Evolutionary conservation across 2,797 vertebrate genomes (phyloP), one percentile per base, ranked within the genome.

Genomic region (Leucoraja ocellata): DNA sequence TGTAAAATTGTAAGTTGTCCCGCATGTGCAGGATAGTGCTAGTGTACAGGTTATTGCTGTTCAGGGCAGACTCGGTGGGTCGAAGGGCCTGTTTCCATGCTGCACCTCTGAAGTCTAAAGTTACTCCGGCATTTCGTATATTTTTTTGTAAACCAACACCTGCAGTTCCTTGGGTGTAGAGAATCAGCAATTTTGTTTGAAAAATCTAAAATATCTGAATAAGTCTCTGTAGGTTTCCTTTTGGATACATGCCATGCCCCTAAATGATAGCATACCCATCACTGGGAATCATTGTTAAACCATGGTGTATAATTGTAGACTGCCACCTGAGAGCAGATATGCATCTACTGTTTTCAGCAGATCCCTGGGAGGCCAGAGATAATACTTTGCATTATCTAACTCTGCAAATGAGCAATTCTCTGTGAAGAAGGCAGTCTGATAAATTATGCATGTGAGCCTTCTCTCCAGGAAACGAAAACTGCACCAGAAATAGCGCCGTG

Each of bases 341-440:
- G 18, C 6, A 88, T 18, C 84, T 58, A 65, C 23, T 7, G 9
- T 88, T 88, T 88, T 13, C 61, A 65, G 84, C 28, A 36, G n/a
- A 88, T 9, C 84, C 61, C 84, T 8, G 84, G 46, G 28, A 88
- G 84, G 61, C 84, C n/a, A 65, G 61, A 65, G 61, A 36, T 36
- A 88, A 88, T 88, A 32, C 84, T 36, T 65, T 88, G 65, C 32
- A 21, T 88, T 65, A 68, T 36, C 61, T 68, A 88, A 88, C 32
- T n/a, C 1, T 65, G 61, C 61, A 68, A 88, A 68, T 88, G 14
- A 88, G 84, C 84, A 88, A 10, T 36, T 65, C 14, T 88, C 61
- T 21, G 16, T 68, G 61, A n/a, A 88, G 84, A 68, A 32, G 63
- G 61, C 61, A 21, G n/a, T 5, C n/a, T 88, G 16, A 32, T 88